Base-by-base conservation (phyloP, 2,113 vertebrate species). In the Gasterosteus nipponicus region DNA sequence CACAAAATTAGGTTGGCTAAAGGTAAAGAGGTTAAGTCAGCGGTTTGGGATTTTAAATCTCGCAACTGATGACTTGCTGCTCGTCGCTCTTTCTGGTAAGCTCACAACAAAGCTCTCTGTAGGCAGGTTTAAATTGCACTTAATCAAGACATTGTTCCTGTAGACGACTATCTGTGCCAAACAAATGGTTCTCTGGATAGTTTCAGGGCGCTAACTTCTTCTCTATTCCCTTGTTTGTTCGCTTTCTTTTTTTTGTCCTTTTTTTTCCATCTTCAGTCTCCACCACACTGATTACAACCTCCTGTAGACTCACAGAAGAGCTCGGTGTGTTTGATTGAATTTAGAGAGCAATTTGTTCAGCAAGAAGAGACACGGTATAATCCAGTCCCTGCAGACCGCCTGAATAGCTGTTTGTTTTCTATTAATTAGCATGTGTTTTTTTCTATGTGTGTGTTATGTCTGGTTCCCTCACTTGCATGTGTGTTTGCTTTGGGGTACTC, bases 281-380 rank as follows among this genome's bases (percentile, higher is more conserved):
- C 12, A 38, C 51, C 38, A 57, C 3, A 14, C 81, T 87, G 88
- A 91, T 89, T 86, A 86, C 79, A 77, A 75, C 66, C 79, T 89
- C 82, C 74, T 11, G 22, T 70, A 71, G 75, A 86, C 66, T 75
- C 75, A 46, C 69, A 73, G 42, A 77, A 81, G 78, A 74, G 77
- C 71, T 74, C 64, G 35, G 84, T 69, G 69, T 74, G 77, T 89
- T 88, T 89, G 89, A 90, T 85, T 90, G 86, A 92, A 89, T 89
- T 90, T 89, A 85, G 83, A 81, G 85, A 90, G 86, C 86, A 91
- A 92, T 91, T 92, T 92, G 79, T 90, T 86, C 75, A 74, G 87
- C 77, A 83, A 81, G 75, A 70, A 83, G 85, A 89, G 83, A 87
- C 80, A 61, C 79, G 66, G 77, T 69, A 82, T 89, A 86, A 90